Conservation (phyloP, 2,113 vertebrate genomes). For the Sciurus niger region DNA sequence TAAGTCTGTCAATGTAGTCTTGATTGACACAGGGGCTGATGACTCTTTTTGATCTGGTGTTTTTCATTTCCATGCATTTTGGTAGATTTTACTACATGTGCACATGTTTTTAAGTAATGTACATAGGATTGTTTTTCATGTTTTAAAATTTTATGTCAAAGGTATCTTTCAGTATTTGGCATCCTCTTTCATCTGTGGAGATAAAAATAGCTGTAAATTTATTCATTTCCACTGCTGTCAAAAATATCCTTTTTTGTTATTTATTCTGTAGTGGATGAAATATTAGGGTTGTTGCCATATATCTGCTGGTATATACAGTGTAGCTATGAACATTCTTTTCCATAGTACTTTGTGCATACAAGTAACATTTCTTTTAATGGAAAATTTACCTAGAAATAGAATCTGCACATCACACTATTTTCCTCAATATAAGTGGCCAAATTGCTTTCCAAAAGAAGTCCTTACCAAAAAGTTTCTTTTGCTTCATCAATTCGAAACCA, state of each 20-base stretch:
- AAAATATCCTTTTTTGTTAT: background rate
- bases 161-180: background rate
- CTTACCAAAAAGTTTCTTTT: background rate
- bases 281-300: background rate
- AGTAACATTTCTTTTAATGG: background rate
- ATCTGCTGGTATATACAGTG: background rate
- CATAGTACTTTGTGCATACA: background rate
- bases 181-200: background rate
- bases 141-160: background rate
- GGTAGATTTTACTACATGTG: background rate
- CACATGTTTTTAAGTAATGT: background rate
- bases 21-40: background rate
- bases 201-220: background rate
- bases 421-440: background rate
- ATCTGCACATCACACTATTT: background rate
- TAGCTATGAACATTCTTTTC: background rate
- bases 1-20: background rate
- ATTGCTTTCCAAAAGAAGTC: background rate
- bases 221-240: background rate
- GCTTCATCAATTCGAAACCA: background rate
- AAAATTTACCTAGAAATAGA: background rate
- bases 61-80: background rate
- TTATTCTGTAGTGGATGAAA: background rate
- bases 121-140: background rate
- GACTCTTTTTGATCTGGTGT: background rate